A percentile compares a stretch with the other conserved stretches of the same genome.
These are phyloP conservation scores for Antigone vipio DNA, from an alignment of 2,113 vertebrate species.

Conservation along the genomic window DNA sequence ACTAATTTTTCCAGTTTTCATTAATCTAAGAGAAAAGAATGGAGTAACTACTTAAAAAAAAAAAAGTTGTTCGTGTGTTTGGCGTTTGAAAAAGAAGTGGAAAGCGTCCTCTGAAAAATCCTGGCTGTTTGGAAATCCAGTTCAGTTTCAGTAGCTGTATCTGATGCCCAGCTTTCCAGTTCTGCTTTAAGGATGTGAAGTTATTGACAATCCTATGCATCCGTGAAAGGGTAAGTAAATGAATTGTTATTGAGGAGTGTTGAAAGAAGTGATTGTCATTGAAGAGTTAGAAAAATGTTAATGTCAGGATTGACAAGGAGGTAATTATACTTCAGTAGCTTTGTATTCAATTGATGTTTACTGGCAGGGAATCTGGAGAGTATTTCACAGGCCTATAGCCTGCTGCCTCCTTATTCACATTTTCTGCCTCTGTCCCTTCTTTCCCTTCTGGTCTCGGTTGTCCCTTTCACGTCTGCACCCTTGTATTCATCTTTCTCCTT, in stretches of 20 bases:
- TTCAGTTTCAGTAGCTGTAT: not conserved
- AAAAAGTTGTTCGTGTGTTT: not conserved
- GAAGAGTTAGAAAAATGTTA: conserved; percentile 49
- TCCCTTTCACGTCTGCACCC: not conserved
- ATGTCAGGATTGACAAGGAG: conserved; percentile 57
- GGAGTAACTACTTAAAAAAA: not conserved
- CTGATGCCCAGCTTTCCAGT: not conserved
- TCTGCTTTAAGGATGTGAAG: not conserved
- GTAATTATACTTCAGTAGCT: conserved; percentile 50
- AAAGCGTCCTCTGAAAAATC: not conserved
- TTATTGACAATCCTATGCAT: conserved; percentile 30
- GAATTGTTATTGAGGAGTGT: conserved; percentile 62
- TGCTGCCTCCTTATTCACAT: not conserved
- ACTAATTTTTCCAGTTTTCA: not conserved
- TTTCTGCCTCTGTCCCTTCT: not conserved
- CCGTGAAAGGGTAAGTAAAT: conserved; percentile 49
- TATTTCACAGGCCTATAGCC: not conserved
- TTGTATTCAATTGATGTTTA: conserved; percentile 45
- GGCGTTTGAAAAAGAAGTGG: not conserved
- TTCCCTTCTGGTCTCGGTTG: not conserved
- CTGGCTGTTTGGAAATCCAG: not conserved
- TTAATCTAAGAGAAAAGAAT: not conserved
- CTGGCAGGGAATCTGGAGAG: conserved; percentile 34
- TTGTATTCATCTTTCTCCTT: not conserved
- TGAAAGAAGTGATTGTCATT: conserved; percentile 64